Conservation (phyloP, 1,140 invertebrate species). For the Rhopalosiphum padi region DNA sequence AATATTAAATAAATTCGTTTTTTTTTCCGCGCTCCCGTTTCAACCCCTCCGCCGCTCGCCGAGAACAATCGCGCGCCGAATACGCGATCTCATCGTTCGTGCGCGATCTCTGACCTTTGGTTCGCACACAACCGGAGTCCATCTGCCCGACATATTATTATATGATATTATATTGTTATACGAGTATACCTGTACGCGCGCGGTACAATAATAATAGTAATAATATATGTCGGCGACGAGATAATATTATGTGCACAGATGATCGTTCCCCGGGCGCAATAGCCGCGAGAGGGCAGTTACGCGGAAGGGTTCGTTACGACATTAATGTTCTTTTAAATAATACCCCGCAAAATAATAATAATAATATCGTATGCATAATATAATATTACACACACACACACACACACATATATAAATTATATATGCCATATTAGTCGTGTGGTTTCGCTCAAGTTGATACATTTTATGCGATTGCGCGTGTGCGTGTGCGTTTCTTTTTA, state of each 20-base stretch:
- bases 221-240: neutral
- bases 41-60: neutral
- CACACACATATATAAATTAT: neutral
- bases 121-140: constrained; percentile 47
- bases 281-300: neutral
- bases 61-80: constrained; percentile 1
- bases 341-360: constrained; percentile 37
- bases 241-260: neutral
- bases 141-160: constrained; percentile 6
- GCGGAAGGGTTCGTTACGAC: constrained; percentile 14
- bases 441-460: constrained; percentile 55
- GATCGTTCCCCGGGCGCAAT: neutral
- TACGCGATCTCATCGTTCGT: constrained; percentile 27
- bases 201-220: neutral
- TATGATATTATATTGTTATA: neutral
- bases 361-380: constrained; percentile 3
- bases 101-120: constrained; percentile 40
- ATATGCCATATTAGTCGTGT: constrained; percentile 27
- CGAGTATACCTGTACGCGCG: neutral
- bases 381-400: neutral
- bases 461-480: constrained; percentile 29
- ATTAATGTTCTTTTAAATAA: constrained; percentile 57
- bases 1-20: constrained; percentile 27
- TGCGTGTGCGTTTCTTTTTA: neutral
- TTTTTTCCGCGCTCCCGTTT: neutral